These are phyloP conservation scores for Ellobium chinense DNA, from an alignment of 2,888 invertebrate species.

Conservation along the genomic window DNA sequence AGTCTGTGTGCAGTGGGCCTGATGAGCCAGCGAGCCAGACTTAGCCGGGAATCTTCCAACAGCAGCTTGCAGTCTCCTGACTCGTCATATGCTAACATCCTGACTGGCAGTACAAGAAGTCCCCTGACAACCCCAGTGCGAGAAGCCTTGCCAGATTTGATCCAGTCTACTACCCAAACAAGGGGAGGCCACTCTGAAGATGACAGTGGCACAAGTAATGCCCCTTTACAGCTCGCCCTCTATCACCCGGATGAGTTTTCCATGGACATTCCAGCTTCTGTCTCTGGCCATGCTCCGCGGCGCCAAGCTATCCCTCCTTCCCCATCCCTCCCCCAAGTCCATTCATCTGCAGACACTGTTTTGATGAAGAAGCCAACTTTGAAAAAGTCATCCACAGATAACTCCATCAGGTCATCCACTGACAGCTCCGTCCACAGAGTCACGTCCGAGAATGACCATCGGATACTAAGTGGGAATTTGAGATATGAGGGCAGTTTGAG, in stretches of 20 bases:
- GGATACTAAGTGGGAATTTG: background rate
- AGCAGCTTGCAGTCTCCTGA: conserved; percentile 41
- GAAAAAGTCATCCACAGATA: conserved; percentile 40
- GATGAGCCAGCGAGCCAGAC: conserved; percentile 39
- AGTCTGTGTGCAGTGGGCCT: conserved; percentile 44
- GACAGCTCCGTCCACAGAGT: background rate
- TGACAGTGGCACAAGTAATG: background rate
- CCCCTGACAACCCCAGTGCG: conserved; percentile 26
- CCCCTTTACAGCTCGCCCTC: conserved; percentile 46
- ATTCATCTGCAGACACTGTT: conserved; percentile 47
- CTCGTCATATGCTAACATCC: background rate
- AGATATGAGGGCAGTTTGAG: background rate
- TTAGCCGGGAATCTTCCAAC: conserved; percentile 42
- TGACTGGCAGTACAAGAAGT: conserved; percentile 11
- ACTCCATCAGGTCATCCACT: conserved; percentile 5
- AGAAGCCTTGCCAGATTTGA: conserved; percentile 38
- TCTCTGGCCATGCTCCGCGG: conserved; percentile 8
- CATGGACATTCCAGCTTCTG: conserved; percentile 46
- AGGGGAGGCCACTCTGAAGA: background rate
- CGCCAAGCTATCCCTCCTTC: conserved; percentile 41
- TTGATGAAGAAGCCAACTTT: conserved; percentile 48
- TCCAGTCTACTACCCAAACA: conserved; percentile 32
- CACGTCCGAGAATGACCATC: background rate
- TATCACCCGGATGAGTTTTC: conserved; percentile 55
- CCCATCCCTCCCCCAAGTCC: conserved; percentile 51